Evolutionary conservation across 2,888 invertebrate species (phyloP), one percentile per base, ranked within the genome.

Genomic region (Aphidoletes aphidimyza): DNA sequence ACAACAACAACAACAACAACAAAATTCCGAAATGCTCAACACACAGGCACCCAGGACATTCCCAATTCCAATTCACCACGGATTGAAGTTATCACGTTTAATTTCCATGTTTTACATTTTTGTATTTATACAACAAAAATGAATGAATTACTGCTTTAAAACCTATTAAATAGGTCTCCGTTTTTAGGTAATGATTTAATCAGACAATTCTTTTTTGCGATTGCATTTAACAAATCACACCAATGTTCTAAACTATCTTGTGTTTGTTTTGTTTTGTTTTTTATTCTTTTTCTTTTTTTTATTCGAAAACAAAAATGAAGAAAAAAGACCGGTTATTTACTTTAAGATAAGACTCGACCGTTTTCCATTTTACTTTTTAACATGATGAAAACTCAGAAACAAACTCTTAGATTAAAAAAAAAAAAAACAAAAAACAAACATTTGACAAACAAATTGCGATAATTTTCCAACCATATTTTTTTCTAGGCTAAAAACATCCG

Each of bases 41-140:
- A 47, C 6, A 47, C 54, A 19, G 54, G 22, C n/a, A 47, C 6
- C 6, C 54, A 19, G 54, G 22, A 54, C 54, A 54, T 54, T 54
- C 26, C 54, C 54, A 54, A 17, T 47, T 11, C 47, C 5, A 39
- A 47, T 47, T n/a, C n/a, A n/a, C n/a, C n/a, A n/a, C n/a, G 47
- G 47, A 17, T 47, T 47, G 11, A 26, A 26, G 54, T 69, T 69
- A 30, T 30, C n/a, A n/a, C n/a, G 69, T 69, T 69, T 69, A 30
- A 30, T 69, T 69, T 69, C 14, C 69, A 69, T 69, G 69, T 69
- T 69, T n/a, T 30, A 69, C 69, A 69, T 69, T 69, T 69, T 69
- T 69, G 69, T 69, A 69, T 69, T 69, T 30, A 9, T 34, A 30
- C 17, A 69, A 34, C 69, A 69, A 69, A 69, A 69, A 69, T 69